These are phyloP conservation scores for Malachius bipustulatus DNA, from an alignment of 2,888 invertebrate species.

Conservation along the genomic window DNA sequence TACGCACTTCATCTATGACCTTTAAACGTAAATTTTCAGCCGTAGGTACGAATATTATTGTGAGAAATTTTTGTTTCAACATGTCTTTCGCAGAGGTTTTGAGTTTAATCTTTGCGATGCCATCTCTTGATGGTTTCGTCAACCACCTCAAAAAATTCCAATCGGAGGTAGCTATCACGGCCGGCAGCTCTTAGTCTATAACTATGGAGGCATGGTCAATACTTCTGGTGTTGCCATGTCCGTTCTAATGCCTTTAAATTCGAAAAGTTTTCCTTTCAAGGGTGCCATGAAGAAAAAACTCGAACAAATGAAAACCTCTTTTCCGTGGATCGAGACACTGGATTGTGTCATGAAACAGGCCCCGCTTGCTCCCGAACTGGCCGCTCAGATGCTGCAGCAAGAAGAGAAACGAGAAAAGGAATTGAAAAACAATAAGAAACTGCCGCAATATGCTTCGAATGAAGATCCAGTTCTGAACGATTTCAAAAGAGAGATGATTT, in stretches of 20 bases:
- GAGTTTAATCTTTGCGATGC: no score
- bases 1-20: no score
- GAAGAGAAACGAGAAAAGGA: constrained; percentile 55
- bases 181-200: no score
- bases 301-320: constrained; percentile 54
- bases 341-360: constrained; percentile 69
- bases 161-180: no score
- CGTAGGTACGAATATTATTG: no score
- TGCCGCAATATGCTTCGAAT: constrained; percentile 47
- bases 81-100: no score
- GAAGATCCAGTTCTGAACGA: constrained; percentile 80
- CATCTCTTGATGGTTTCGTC: no score
- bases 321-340: constrained; percentile 79
- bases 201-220: no score
- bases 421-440: constrained; percentile 57
- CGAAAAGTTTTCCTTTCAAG: constrained; percentile 27
- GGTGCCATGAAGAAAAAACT: constrained; percentile 56
- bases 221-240: background rate
- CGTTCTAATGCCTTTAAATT: background rate
- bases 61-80: no score
- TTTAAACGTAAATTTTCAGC: no score
- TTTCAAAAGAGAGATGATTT: constrained; percentile 80
- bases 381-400: constrained; percentile 62
- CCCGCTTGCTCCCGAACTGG: constrained; percentile 74
- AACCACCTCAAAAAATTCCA: no score